Base-by-base conservation (phyloP, 2,113 vertebrate genomes). In the Poecile atricapillus region DNA sequence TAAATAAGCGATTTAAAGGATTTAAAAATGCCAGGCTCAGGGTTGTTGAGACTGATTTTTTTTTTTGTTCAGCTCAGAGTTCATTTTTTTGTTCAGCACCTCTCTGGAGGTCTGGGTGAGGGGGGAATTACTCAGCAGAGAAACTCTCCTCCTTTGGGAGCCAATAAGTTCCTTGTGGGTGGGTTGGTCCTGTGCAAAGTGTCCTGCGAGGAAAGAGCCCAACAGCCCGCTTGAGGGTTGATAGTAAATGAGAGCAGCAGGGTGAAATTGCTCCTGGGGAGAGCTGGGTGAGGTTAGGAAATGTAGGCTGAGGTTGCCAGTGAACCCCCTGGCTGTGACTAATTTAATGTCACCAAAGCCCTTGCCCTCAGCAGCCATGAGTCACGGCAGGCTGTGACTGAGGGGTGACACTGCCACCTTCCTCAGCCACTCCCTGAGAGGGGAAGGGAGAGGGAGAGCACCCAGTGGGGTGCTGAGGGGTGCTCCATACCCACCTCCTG, bases 261-360 rank as follows among this genome's bases (percentile, higher is more conserved):
- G 14, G 46, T 55, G 47, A 69, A 87, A n/a, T 22, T 22, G 41
- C 33, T 91, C 52, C 78, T 77, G 37, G 70, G 77, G 83, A 87
- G 39, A 39, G 60, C 73, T 84, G 3, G 0, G 1, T 19, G n/a
- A 56, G 59, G 39, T 91, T 31, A 55, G 59, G 30, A 88, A 76
- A 77, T 33, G 82, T 67, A 44, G 82, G 70, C 5, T 91, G 89
- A 10, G 1, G 43, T 24, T 91, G 70, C 53, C 69, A 47, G 25
- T 15, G 27, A 94, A 80, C 50, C 91, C 89, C 62, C 27, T 87
- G 81, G 23, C 78, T 83, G 52, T 93, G 94, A 93, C 79, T 92
- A 74, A 93, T 67, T 77, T 23, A 13, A 59, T 6, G 16, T 27
- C 52, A 1, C 70, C 83, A 56, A 12, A 90, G 86, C 5, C 31